Base-by-base conservation (phyloP, 2,113 vertebrate genomes). In the Conger conger region DNA sequence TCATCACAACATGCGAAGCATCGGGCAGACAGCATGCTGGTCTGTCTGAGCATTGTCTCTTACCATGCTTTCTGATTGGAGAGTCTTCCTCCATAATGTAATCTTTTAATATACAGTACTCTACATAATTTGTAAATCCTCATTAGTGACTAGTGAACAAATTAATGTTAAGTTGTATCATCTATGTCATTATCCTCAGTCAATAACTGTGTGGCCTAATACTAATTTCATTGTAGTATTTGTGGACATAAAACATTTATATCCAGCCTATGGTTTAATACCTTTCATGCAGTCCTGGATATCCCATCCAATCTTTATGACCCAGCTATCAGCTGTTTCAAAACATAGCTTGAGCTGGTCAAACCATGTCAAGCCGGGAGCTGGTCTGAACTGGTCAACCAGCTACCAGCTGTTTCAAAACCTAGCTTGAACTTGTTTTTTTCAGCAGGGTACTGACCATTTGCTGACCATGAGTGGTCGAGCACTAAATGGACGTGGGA, bases 381-480 rank as follows among this genome's bases (percentile, higher is more conserved):
- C n/a, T n/a, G n/a, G n/a, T n/a, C n/a, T n/a, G n/a, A n/a, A n/a
- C n/a, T n/a, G n/a, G n/a, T n/a, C n/a, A n/a, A n/a, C n/a, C n/a
- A n/a, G n/a, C n/a, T n/a, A n/a, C n/a, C n/a, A n/a, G n/a, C n/a
- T n/a, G n/a, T n/a, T n/a, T n/a, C n/a, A n/a, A n/a, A n/a, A n/a
- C n/a, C n/a, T n/a, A n/a, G n/a, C n/a, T n/a, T n/a, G n/a, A n/a
- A n/a, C n/a, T n/a, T n/a, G n/a, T n/a, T n/a, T n/a, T n/a, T n/a
- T n/a, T n/a, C n/a, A n/a, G n/a, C n/a, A n/a, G n/a, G n/a, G n/a
- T 50, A 50, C 76, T 84, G 86, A 86, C 85, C 87, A 85, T 91
- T 30, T 83, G 60, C 60, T 85, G 85, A 87, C 86, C 85, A 87
- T 89, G 85, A 76, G 81, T 85, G 85, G 81, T 82, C 81, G 81